phyloP scores from a whole-genome alignment of 1,140 invertebrate species.

The Thereuonema tuberculata region DNA sequence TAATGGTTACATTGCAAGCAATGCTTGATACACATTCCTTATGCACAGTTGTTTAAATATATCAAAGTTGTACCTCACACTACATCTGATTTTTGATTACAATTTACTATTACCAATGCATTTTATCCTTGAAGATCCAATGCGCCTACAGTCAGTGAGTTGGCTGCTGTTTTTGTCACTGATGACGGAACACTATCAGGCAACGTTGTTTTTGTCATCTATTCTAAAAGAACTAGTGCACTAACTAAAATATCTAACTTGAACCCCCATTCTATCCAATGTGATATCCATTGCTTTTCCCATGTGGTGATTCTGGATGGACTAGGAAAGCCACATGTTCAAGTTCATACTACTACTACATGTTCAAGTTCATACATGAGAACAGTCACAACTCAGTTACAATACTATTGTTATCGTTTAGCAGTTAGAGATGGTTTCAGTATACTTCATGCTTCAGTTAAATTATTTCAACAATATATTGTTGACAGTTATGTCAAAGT shows the following conservation, averaged over 20 bases:
- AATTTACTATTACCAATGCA: neutral
- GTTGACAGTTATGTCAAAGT: constrained; percentile 39
- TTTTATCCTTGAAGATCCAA: neutral
- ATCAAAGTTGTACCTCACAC: neutral
- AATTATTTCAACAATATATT: constrained; percentile 29
- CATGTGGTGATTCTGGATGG: constrained; percentile 3
- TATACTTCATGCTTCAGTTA: constrained; percentile 17
- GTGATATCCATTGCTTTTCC: neutral
- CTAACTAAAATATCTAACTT: neutral
- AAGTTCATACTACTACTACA: neutral
- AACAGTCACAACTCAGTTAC: neutral
- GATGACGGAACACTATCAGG: neutral
- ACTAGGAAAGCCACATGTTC: neutral
- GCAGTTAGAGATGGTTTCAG: constrained; percentile 14
- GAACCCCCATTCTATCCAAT: neutral
- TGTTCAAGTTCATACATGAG: neutral
- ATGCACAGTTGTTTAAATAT: neutral
- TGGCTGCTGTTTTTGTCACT: neutral
- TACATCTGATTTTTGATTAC: neutral
- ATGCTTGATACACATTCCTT: neutral
- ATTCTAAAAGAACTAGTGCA: neutral
- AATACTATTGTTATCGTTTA: constrained; percentile 2
- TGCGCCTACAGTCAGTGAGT: neutral
- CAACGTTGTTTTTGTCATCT: neutral
- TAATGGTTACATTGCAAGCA: neutral